Percentiles rank a stretch among this genome's conserved stretches.
phyloP scores from a whole-genome alignment of 2,797 vertebrate genomes.

The Coregonus sp. region DNA sequence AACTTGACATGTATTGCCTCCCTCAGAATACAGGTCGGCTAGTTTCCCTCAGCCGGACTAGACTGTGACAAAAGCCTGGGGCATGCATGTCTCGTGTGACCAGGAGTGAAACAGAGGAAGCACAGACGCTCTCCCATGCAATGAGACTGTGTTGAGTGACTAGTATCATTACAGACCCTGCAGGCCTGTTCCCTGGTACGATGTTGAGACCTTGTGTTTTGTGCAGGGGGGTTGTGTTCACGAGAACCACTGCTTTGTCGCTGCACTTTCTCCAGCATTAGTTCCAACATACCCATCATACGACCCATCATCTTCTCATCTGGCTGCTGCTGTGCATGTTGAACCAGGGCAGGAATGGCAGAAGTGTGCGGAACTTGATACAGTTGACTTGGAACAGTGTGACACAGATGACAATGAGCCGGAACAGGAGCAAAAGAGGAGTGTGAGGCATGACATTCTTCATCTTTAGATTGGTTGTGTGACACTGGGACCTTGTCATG shows the following conservation, averaged over 20 bases:
- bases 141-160: slow-evolving; percentile 19
- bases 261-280: slow-evolving; percentile 30
- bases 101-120: slow-evolving; percentile 20
- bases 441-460: too few relatives aligned
- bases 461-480: too few relatives aligned
- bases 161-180: slow-evolving; percentile 19
- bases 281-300: slow-evolving; percentile 28
- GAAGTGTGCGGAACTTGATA: too few relatives aligned
- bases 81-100: slow-evolving; percentile 19
- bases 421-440: too few relatives aligned
- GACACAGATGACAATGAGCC: too few relatives aligned
- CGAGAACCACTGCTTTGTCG: not conserved
- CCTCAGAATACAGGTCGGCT: slow-evolving; percentile 15
- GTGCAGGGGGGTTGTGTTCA: not conserved
- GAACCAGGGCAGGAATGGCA: too few relatives aligned
- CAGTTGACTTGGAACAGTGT: too few relatives aligned
- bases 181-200: slow-evolving; percentile 4
- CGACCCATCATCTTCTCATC: not conserved
- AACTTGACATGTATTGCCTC: slow-evolving; percentile 18
- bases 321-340: too few relatives aligned
- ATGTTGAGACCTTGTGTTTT: not conserved
- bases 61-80: not conserved
- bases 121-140: slow-evolving; percentile 22
- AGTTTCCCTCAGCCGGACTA: slow-evolving; percentile 14
- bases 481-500: too few relatives aligned